Base-by-base conservation (phyloP, 2,113 vertebrate species). In the Muntiacus reevesi region DNA sequence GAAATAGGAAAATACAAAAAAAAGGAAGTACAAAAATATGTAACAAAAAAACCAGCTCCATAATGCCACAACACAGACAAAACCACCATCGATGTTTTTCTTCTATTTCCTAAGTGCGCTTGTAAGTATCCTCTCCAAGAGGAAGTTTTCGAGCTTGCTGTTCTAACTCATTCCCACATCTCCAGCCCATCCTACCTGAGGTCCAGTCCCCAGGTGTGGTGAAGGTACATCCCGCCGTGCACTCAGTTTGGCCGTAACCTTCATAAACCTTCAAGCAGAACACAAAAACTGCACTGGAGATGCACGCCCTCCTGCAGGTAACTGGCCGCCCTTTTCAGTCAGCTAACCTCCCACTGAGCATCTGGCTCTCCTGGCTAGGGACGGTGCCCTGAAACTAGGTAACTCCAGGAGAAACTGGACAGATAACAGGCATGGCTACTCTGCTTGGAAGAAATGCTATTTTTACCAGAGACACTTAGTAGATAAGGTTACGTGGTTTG, bases 161-260 rank as follows among this genome's bases (percentile, higher is more conserved):
- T 36, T 79, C 57, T 52, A 54, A 81, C 19, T 52, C 10, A 4
- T 10, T 28, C 50, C n/a, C 45, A 6, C 2, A 27, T 25, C 93
- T 62, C 62, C 25, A 76, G 30, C 6, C 52, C n/a, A 19, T 15
- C 6, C 97, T 98, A 99, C 99, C 99, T 99, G 99, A 99, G 2
- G 99, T 99, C 99, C 99, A 99, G 98, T 99, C 99, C 76, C 99
- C 99, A 0, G 99, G 99, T 6, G 99, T 99, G 14, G 99, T 99
- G 94, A 99, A 99, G 76, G 99, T 99, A 96, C 99, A 99, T 67
- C 99, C 99, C 43, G 99, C 99, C 23, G 99, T 99, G 98, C 99
- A 99, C 96, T 99, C 99, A 2, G 99, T 99, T 98, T 99, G 99
- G 81, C 99, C 99, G 0, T 99, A 99, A 3, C 99, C 99, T 98